phyloP scores from a whole-genome alignment of 2,113 vertebrate genomes.

The Scopus umbretta region DNA sequence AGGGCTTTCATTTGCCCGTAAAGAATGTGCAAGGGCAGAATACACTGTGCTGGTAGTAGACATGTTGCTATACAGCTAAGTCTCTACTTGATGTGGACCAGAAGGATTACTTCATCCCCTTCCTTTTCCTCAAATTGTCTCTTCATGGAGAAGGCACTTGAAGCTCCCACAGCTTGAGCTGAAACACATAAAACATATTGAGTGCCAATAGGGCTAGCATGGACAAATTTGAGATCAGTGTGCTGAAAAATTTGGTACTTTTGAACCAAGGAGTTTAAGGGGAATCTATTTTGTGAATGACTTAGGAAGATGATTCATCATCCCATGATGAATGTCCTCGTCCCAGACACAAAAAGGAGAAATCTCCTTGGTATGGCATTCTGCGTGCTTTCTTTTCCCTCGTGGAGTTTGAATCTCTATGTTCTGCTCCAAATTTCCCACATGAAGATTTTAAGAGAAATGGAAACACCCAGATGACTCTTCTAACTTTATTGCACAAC shows the following conservation, averaged over 20 bases:
- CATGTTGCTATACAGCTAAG: not conserved
- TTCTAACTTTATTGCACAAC: not conserved
- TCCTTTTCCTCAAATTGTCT: not conserved
- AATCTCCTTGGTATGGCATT: not conserved
- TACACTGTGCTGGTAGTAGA: not conserved
- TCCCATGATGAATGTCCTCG: not conserved
- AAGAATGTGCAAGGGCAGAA: not conserved
- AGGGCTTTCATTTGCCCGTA: not conserved
- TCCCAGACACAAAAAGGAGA: not conserved
- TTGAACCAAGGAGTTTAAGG: not conserved
- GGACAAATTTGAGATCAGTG: not conserved
- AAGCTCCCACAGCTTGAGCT: not conserved
- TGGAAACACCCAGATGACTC: not conserved
- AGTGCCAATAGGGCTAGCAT: not conserved
- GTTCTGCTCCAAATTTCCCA: not conserved
- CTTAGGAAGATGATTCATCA: constrained; percentile 10
- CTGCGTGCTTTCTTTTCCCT: not conserved
- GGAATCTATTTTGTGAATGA: not conserved
- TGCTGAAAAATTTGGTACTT: not conserved
- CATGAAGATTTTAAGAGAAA: not conserved
- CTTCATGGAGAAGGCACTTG: not conserved
- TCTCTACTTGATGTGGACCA: not conserved
- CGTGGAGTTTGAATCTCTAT: not conserved
- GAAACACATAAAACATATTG: not conserved
- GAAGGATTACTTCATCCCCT: not conserved